A percentile compares a stretch with the other conserved stretches of the same genome.
phyloP scores from a whole-genome alignment of 2,888 invertebrate genomes.

The Lycia hirtaria region DNA sequence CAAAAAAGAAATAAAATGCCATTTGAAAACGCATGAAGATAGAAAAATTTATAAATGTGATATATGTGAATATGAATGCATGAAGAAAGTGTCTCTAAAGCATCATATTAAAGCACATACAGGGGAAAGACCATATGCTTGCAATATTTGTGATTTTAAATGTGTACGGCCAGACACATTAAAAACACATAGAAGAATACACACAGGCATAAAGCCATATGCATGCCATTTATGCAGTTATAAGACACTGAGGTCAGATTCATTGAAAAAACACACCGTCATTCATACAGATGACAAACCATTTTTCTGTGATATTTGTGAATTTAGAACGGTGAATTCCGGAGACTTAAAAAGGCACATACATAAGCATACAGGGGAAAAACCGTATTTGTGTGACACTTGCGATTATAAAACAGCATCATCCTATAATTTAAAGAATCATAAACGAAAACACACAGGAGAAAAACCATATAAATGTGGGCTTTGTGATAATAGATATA shows the following conservation, averaged over 20 bases:
- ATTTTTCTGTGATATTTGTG: slow-evolving; percentile 12
- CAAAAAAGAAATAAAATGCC: slow-evolving; percentile 1
- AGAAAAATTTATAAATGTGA: slow-evolving; percentile 4
- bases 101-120: slow-evolving; percentile 20
- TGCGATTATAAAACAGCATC: not conserved
- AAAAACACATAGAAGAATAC: not conserved
- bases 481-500: slow-evolving; percentile 14
- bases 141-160: slow-evolving; percentile 16
- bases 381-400: slow-evolving; percentile 10
- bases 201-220: slow-evolving; percentile 5
- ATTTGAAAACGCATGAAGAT: not conserved
- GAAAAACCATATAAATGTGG: slow-evolving; percentile 21
- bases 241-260: slow-evolving; percentile 1
- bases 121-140: slow-evolving; percentile 9
- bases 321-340: not conserved
- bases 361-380: slow-evolving; percentile 17
- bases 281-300: slow-evolving; percentile 11
- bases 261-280: slow-evolving; percentile 2
- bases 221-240: slow-evolving; percentile 25
- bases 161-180: slow-evolving; percentile 2
- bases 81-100: not conserved
- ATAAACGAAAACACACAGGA: slow-evolving; percentile 10
- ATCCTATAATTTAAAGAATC: not conserved
- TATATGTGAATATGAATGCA: slow-evolving; percentile 2
- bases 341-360: slow-evolving; percentile 13